A percentile compares a stretch with the other conserved stretches of the same genome.
These are phyloP conservation scores for Pangasius mekongensis DNA, from an alignment of 2,797 vertebrate genomes.

Conservation along the genomic window DNA sequence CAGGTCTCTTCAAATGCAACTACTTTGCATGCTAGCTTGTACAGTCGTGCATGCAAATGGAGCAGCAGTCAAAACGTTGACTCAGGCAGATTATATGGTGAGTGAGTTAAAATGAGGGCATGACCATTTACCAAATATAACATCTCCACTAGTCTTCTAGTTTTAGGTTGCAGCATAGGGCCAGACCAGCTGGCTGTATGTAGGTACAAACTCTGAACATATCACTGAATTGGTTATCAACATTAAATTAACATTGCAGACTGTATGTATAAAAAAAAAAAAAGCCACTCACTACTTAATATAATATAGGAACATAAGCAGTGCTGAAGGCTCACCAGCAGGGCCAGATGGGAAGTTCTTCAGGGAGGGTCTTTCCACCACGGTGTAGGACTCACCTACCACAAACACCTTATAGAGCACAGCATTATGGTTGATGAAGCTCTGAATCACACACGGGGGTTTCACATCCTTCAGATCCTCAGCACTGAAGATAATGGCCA, in stretches of 20 bases:
- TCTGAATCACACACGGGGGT: constrained; percentile 86
- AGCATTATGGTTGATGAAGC: constrained; percentile 88
- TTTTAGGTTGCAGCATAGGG: background rate
- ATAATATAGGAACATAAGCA: background rate
- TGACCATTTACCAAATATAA: background rate
- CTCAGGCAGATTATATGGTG: background rate
- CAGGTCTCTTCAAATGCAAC: constrained; percentile 13
- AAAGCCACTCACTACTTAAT: background rate
- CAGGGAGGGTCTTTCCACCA: constrained; percentile 85
- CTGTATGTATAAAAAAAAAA: background rate
- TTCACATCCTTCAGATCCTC: constrained; percentile 82
- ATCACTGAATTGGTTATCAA: background rate
- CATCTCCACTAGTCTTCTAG: background rate
- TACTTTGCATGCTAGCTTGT: constrained; percentile 42
- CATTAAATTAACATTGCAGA: background rate
- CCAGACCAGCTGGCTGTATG: background rate
- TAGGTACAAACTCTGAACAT: background rate
- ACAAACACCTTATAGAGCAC: constrained; percentile 88
- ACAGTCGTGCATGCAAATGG: constrained; percentile 41
- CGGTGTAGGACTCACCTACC: constrained; percentile 83
- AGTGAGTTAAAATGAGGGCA: background rate
- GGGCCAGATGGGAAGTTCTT: constrained; percentile 85
- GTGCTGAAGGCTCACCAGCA: constrained; percentile 71
- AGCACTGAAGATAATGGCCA: constrained; percentile 87
- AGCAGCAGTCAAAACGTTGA: background rate